Base-by-base conservation (phyloP, 2,888 invertebrate genomes). In the Pocota personata region DNA sequence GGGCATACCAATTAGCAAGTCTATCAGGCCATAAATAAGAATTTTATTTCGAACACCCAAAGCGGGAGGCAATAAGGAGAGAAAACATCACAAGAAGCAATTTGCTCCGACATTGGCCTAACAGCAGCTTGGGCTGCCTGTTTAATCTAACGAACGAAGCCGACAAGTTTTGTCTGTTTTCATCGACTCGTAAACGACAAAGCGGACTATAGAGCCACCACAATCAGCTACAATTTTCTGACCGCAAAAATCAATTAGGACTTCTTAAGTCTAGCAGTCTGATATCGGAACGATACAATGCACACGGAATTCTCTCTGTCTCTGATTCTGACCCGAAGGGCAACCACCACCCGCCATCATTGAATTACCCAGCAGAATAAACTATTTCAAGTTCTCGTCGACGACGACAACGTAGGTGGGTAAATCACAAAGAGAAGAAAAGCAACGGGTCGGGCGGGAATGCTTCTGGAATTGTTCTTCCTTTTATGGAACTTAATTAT, bases 241-340 rank as follows among this genome's bases (percentile, higher is more conserved):
- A 86, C 86, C 82, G 76, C 82, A 82, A 72, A 86, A 86, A 86
- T 86, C 86, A 86, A 86, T 86, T 86, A 77, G 76, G 76, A 77
- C 76, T 82, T 32, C 66, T 82, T 77, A 58, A 71, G 79, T 21
- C 75, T 60, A 55, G 43, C 40, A 46, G 69, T 43, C 43, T 57
- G 76, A 73, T 73, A 83, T 62, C 52, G 48, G 27, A 62, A 66
- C 67, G 37, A 69, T 60, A 55, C 27, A n/a, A 21, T 58, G 32
- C 37, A 66, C 32, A 55, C 24, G 55, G 73, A 66, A 78, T 66
- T 57, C 35, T 19, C 64, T 19, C 67, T 40, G 62, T 69, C 46
- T 62, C 43, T 78, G 66, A 69, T 35, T 73, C 62, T 58, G 64
- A 80, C 64, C 75, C 58, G 40, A 71, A 75, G 75, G 78, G 75